Conservation (phyloP, 37 sponge, comb jelly and placozoan species). For the Beroe forskalii region DNA sequence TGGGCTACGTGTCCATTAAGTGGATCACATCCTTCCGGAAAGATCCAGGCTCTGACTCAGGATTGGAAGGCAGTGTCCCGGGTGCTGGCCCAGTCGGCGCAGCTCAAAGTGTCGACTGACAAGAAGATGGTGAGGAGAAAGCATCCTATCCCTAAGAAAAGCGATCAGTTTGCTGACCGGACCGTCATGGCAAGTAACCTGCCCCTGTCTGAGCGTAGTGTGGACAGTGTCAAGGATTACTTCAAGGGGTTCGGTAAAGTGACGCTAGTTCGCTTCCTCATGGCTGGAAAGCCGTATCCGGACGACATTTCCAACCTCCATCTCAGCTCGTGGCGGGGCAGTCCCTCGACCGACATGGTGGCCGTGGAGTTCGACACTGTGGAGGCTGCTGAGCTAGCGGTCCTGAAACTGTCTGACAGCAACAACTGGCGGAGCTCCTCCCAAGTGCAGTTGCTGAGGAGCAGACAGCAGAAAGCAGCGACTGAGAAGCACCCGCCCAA, state of each 20-base stretch:
- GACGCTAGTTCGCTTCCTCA: constrained; percentile 70
- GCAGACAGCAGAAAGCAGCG: constrained; percentile 4
- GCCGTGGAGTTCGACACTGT: constrained; percentile 75
- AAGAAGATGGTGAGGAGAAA: constrained; percentile 79
- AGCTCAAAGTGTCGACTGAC: constrained; percentile 74
- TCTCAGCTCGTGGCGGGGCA: constrained; percentile 1
- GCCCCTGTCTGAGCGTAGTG: constrained; percentile 65
- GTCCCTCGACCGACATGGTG: constrained; percentile 67
- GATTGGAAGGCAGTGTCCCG: constrained; percentile 76
- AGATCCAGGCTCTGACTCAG: constrained; percentile 82
- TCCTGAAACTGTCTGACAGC: constrained; percentile 41
- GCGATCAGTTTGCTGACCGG: constrained; percentile 68
- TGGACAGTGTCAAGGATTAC: constrained; percentile 66
- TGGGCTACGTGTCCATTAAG: constrained; percentile 88
- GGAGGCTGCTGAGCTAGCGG: constrained; percentile 69
- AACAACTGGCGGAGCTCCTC: constrained; percentile 72
- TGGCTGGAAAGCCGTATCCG: constrained; percentile 75
- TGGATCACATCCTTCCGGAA: constrained; percentile 83
- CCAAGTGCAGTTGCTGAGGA: constrained; percentile 25
- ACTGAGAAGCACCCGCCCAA: constrained; percentile 8
- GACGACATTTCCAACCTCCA: constrained; percentile 72
- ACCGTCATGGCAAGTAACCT: constrained; percentile 75
- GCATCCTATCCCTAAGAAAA: constrained; percentile 72
- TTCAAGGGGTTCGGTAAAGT: constrained; percentile 77
- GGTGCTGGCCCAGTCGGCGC: constrained; percentile 69